phyloP scores from a whole-genome alignment of 2,113 vertebrate species.

The Brienomyrus brachyistius region DNA sequence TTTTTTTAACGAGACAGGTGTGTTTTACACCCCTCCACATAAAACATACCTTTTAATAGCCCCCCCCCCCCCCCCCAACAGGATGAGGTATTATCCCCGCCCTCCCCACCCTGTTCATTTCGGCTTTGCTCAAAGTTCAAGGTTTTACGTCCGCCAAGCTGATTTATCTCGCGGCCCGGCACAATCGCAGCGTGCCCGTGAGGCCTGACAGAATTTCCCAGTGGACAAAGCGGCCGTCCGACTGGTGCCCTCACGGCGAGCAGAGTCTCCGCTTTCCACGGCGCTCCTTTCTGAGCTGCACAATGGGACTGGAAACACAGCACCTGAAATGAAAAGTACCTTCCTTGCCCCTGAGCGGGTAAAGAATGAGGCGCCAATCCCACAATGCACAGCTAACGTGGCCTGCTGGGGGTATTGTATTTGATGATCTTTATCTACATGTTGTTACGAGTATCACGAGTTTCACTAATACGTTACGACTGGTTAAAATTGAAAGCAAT shows the following conservation, averaged over 20 bases:
- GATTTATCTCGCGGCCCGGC: conserved; percentile 9
- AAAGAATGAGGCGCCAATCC: conserved; percentile 10
- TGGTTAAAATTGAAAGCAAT: background rate
- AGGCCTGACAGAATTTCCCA: background rate
- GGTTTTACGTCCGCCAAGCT: conserved; percentile 13
- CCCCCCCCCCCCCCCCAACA: conserved; percentile 43
- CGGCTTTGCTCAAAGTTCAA: conserved; percentile 37
- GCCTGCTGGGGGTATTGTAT: background rate
- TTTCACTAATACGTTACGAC: background rate
- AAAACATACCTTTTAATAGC: conserved; percentile 40
- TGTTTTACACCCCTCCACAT: conserved; percentile 34
- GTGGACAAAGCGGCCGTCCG: background rate
- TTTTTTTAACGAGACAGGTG: conserved; percentile 51
- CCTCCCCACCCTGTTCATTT: conserved; percentile 7
- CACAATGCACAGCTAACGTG: conserved; percentile 11
- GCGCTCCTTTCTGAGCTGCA: background rate
- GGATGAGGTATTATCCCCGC: conserved; percentile 8
- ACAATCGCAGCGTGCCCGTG: background rate
- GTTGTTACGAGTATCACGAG: background rate
- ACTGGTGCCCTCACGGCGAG: background rate
- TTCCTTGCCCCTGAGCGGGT: conserved; percentile 1
- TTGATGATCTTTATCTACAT: background rate
- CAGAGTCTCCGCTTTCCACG: background rate
- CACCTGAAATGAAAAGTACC: conserved; percentile 9
- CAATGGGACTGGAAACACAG: conserved; percentile 13